Evolutionary conservation across 1,140 invertebrate species (phyloP), one percentile per base, ranked within the genome.

Genomic region (Hypsibius dujardini): DNA sequence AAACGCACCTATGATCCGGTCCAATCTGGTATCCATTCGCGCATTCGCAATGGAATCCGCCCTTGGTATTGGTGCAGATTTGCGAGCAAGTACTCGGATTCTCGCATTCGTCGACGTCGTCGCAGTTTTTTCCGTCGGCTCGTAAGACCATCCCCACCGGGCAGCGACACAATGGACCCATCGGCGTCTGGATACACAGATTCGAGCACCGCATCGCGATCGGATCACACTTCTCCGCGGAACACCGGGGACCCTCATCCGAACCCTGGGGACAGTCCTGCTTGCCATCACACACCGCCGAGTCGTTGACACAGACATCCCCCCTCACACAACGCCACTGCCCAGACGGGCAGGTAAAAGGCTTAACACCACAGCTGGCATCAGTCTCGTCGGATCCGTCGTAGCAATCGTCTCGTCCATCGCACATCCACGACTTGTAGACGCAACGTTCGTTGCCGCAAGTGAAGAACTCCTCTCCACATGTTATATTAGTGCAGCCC

Each of bases 351-450:
- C 83, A 84, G 50, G 46, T 46, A 42, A 60, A 71, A 70, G 70
- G 7, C 3, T 72, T 80, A 77, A 81, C 75, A 73, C 90, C 88
- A 79, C 92, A 96, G 2, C 86, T 85, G 1, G 85, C 3, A 67
- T 3, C 87, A 28, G 28, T 28, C 80, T 98, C 95, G 79, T 98
- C 95, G 0, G 88, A 90, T 69, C 86, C 86, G 79, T 98, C 95
- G 0, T 89, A 90, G 78, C 95, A 98, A 79, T 98, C 94, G 78
- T 96, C 88, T 74, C 88, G 87, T 0, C 91, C 91, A 78, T 98
- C 94, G 80, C 95, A 98, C 46, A 97, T 88, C 80, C 93, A 92
- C 0, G 62, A 67, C 62, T 67, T 67, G 62, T 15, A 67, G 12
- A 67, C 62, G 62, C 62, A 67, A 7, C 45, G 12, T 12, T 3